Conservation (phyloP, 2,888 invertebrate species). For the Steinernema scapterisci region DNA sequence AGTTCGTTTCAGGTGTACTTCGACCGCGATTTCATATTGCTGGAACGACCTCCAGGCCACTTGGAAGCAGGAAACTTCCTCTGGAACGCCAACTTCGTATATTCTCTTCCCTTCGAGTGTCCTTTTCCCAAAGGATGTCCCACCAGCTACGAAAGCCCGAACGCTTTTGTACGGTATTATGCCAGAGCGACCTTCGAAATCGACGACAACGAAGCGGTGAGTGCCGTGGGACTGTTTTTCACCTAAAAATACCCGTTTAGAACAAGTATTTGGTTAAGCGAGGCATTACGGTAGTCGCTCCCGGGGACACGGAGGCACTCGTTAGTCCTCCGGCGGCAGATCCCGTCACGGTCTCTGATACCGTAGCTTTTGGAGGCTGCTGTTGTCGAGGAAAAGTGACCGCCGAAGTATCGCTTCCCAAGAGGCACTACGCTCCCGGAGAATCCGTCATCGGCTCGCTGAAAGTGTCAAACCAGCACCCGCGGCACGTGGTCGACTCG, state of each 20-base stretch:
- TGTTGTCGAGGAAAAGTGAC: constrained; percentile 60
- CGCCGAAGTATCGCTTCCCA: constrained; percentile 57
- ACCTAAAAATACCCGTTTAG: constrained; percentile 38
- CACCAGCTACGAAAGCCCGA: constrained; percentile 60
- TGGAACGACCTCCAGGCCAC: constrained; percentile 66
- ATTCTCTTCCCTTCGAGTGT: constrained; percentile 65
- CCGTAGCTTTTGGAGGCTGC: constrained; percentile 58
- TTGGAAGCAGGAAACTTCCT: constrained; percentile 63
- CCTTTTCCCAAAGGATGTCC: constrained; percentile 64
- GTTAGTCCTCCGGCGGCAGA: constrained; percentile 53
- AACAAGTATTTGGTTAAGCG: constrained; percentile 61
- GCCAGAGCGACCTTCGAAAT: constrained; percentile 59
- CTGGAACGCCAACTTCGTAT: constrained; percentile 62
- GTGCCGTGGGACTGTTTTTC: constrained; percentile 32
- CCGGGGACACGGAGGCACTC: constrained; percentile 46
- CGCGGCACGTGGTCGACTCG: constrained; percentile 42
- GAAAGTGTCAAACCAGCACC: constrained; percentile 47
- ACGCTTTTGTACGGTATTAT: constrained; percentile 65
- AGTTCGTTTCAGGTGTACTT: constrained; percentile 53
- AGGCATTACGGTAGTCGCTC: constrained; percentile 57
- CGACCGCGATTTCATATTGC: constrained; percentile 62
- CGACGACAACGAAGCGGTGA: constrained; percentile 52
- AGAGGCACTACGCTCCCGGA: constrained; percentile 59
- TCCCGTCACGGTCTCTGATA: constrained; percentile 49
- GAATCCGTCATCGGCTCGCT: constrained; percentile 57